Evolutionary conservation across 2,888 invertebrate genomes (phyloP), one percentile per base, ranked within the genome.

Genomic region (Drosophila multiciliata): DNA sequence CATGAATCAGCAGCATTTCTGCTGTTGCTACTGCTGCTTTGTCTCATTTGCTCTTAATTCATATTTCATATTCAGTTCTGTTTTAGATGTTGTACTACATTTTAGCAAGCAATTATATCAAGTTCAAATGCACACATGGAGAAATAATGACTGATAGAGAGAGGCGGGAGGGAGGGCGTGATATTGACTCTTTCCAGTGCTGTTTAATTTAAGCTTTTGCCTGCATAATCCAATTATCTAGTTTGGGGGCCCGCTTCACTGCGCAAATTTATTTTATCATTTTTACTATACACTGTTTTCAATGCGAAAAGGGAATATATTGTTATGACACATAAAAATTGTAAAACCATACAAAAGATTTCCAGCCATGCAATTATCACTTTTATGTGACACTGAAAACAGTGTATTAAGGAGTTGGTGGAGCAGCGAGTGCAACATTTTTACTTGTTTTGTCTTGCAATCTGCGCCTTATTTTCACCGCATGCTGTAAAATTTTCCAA

Each of bases 1-100:
- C 52, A 67, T 84, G 83, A 84, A 85, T 84, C 83, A 87, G 83
- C 86, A 69, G 33, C 68, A 32, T 73, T 66, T 60, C 58, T 48
- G 40, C 54, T 59, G 17, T 65, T 50, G 73, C 53, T 57, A 36
- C 58, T 42, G 72, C 42, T 55, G 49, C 58, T 50, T 58, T 36
- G 33, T 38, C 20, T 58, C 74, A 61, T 72, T 70, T 52, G 45
- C 52, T 86, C 82, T 77, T 66, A 80, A 83, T 83, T 86, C 73
- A 75, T 80, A 71, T 75, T 75, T 66, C 62, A 65, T 72, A 54
- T 63, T 23, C 59, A 36, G 62, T 58, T 55, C 60, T 45, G 63
- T 42, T 40, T 40, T 61, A 67, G 50, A 60, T 52, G 72, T 48
- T 65, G 50, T 62, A 45, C 52, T 36, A 63, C 36, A 62, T 78